A percentile compares a stretch with the other conserved stretches of the same genome.
phyloP scores from a whole-genome alignment of 2,113 vertebrate genomes.

The Osmerus eperlanus region DNA sequence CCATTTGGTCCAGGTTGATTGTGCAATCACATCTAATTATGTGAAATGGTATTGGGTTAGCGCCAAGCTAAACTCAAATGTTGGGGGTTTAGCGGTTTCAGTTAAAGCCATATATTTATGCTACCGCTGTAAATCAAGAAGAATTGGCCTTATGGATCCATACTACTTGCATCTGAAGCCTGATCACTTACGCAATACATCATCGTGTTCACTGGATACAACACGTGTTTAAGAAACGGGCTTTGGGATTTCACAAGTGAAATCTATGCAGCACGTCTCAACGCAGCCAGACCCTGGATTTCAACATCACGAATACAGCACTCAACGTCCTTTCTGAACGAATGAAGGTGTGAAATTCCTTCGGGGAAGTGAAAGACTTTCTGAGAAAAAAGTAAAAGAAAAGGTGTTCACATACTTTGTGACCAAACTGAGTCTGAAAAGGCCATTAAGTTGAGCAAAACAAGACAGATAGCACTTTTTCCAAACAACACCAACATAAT shows the following conservation, averaged over 20 bases:
- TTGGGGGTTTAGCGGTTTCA: conserved; percentile 50
- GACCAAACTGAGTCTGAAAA: too few species aligned
- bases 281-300: too few species aligned
- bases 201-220: conserved; percentile 28
- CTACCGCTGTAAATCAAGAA: conserved; percentile 53
- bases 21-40: conserved; percentile 64
- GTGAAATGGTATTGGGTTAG: conserved; percentile 50
- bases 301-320: too few species aligned
- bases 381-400: too few species aligned
- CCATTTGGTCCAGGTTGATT: conserved; percentile 57
- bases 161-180: conserved; percentile 46
- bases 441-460: background rate
- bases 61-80: conserved; percentile 49
- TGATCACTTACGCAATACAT: conserved; percentile 50
- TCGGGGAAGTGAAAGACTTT: too few species aligned
- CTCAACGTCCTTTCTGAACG: too few species aligned
- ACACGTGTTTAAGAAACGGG: background rate
- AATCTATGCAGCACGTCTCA: too few species aligned
- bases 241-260: too few species aligned
- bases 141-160: conserved; percentile 52
- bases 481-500: background rate
- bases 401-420: too few species aligned
- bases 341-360: too few species aligned
- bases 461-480: background rate
- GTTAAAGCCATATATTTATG: conserved; percentile 52